A percentile compares a stretch with the other conserved stretches of the same genome.
phyloP scores from a whole-genome alignment of 2,797 vertebrate species.

The Acanthornis magna region DNA sequence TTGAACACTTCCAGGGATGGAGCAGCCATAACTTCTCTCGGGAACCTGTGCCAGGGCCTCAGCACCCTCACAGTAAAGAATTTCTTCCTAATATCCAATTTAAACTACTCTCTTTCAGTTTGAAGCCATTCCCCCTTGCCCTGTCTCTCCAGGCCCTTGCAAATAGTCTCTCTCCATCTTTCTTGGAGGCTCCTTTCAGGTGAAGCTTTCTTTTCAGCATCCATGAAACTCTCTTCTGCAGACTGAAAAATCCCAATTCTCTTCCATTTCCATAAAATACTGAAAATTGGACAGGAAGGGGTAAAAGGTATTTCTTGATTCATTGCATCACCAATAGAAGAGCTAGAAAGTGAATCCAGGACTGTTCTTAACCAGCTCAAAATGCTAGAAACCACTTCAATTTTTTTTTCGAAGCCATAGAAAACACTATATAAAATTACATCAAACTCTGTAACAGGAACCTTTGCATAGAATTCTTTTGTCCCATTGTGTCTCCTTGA shows the following conservation, averaged over 20 bases:
- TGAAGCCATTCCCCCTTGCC: background rate
- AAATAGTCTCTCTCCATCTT: background rate
- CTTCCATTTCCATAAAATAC: background rate
- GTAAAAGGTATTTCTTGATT: background rate
- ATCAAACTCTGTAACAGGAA: background rate
- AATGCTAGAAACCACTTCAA: background rate
- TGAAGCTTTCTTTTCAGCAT: background rate
- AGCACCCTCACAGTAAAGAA: background rate
- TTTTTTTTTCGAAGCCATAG: background rate
- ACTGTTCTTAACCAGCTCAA: background rate
- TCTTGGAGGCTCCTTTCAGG: background rate
- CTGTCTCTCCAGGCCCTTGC: background rate
- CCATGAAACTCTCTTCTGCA: background rate
- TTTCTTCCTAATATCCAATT: background rate
- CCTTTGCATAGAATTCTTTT: background rate
- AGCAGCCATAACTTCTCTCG: background rate
- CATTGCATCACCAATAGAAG: background rate
- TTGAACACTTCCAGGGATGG: background rate
- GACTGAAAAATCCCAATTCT: background rate
- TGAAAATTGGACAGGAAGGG: background rate
- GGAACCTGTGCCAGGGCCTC: background rate
- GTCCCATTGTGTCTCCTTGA: background rate
- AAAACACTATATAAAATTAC: background rate
- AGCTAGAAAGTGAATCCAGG: background rate
- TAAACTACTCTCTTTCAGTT: background rate